phyloP scores from a whole-genome alignment of 2,888 invertebrate genomes.

The Gortyna flavago region DNA sequence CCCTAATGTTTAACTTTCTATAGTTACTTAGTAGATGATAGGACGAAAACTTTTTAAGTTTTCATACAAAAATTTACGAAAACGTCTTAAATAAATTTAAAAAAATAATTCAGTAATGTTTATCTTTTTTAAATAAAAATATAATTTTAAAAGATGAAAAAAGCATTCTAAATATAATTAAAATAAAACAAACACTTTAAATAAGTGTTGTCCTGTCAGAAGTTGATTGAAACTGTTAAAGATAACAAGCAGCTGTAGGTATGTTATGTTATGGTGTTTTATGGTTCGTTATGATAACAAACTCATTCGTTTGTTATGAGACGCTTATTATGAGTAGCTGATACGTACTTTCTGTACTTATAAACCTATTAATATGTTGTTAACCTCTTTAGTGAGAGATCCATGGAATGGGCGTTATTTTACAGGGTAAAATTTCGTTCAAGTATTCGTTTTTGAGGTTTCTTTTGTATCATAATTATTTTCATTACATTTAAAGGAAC shows the following conservation, averaged over 20 bases:
- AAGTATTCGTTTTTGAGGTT: neutral
- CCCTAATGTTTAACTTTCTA: slow-evolving; percentile 1
- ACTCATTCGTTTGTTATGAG: slow-evolving; percentile 37
- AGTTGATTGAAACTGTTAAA: slow-evolving; percentile 44
- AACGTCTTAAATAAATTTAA: too few species aligned
- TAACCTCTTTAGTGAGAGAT: slow-evolving; percentile 16
- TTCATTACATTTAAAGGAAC: neutral
- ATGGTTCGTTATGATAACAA: slow-evolving; percentile 52
- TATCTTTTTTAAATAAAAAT: neutral
- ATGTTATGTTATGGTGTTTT: slow-evolving; percentile 31
- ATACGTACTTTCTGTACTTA: slow-evolving; percentile 27
- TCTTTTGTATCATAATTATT: neutral
- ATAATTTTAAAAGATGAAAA: neutral
- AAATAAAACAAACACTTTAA: slow-evolving; percentile 4
- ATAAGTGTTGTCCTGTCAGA: slow-evolving; percentile 5
- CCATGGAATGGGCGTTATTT: neutral
- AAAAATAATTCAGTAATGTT: neutral
- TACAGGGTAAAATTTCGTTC: neutral
- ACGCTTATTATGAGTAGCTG: slow-evolving; percentile 37
- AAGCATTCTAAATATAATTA: neutral
- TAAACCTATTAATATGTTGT: slow-evolving; percentile 43
- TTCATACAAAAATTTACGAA: neutral
- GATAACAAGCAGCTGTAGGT: slow-evolving; percentile 38
- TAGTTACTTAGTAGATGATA: neutral
- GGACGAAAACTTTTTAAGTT: neutral